Percentiles rank a stretch among this genome's conserved stretches.
Evolutionary conservation across 2,113 vertebrate genomes (phyloP).

Genomic region (Eubucco bourcierii): DNA sequence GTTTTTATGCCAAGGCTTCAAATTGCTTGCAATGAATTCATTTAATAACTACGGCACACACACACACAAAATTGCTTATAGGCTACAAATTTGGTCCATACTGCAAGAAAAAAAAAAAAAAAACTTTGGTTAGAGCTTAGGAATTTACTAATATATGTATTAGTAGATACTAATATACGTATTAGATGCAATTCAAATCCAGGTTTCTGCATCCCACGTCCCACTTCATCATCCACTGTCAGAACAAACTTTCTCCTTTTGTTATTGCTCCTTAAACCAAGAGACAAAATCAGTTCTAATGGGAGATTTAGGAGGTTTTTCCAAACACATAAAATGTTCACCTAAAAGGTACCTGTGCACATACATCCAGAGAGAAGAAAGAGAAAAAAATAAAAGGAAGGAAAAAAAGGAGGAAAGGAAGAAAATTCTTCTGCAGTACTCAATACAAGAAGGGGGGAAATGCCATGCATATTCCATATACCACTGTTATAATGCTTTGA

Average conservation of each 20-base stretch:
- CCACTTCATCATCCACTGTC: not conserved
- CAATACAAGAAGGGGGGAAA: not conserved
- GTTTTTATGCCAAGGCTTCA: not conserved
- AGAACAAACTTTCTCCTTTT: not conserved
- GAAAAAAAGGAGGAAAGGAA: not conserved
- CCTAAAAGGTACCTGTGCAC: not conserved
- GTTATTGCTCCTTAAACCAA: not conserved
- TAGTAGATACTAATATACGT: not conserved
- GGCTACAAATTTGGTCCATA: not conserved
- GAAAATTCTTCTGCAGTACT: not conserved
- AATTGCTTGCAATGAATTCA: not conserved
- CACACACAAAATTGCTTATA: not conserved
- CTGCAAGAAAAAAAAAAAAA: not conserved
- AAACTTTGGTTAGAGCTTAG: not conserved
- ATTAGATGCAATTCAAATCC: not conserved
- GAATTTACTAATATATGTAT: not conserved
- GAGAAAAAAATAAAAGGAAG: not conserved
- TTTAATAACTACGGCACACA: not conserved
- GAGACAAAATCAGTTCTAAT: not conserved
- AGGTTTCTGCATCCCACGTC: not conserved
- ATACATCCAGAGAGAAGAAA: fast-evolving
- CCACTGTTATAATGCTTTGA: not conserved
- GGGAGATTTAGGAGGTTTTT: not conserved
- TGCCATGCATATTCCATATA: not conserved
- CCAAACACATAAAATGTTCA: not conserved